Percentiles rank a stretch among this genome's conserved stretches.
phyloP scores from a whole-genome alignment of 2,797 vertebrate species.

The Amblyopsis hoosieri region DNA sequence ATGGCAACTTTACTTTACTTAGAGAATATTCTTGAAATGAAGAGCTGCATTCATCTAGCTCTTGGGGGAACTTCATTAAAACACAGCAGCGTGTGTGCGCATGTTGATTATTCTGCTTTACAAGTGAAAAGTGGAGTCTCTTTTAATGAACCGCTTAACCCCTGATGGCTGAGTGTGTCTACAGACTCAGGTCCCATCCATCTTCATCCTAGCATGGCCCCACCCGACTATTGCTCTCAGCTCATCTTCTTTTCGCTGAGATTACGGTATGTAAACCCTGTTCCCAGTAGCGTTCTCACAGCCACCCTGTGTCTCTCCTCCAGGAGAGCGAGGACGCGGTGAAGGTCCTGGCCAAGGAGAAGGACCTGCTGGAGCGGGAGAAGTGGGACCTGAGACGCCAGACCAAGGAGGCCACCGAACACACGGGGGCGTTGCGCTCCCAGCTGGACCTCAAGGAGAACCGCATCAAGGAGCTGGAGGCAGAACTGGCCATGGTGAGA shows the following conservation, averaged over 20 bases:
- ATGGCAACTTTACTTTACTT: too few species aligned
- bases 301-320: constrained; percentile 50
- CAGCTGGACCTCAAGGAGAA: constrained; percentile 98
- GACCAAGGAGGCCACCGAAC: constrained; percentile 96
- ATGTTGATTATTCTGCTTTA: too few species aligned
- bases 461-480: constrained; percentile 98
- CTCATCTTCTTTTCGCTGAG: too few species aligned
- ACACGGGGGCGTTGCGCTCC: constrained; percentile 87
- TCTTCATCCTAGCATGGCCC: constrained; percentile 12
- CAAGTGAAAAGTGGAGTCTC: too few species aligned
- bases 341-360: constrained; percentile 94
- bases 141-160: too few species aligned
- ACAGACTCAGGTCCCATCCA: neutral
- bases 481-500: constrained; percentile 96
- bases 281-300: constrained; percentile 27
- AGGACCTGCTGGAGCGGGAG: constrained; percentile 93
- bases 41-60: too few species aligned
- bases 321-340: constrained; percentile 98
- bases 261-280: too few species aligned
- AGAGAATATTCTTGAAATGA: too few species aligned
- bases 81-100: too few species aligned
- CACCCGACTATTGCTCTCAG: too few species aligned
- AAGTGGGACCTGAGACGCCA: constrained; percentile 97
- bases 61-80: too few species aligned
- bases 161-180: too few species aligned